Percentiles rank a stretch among this genome's conserved stretches.
These are phyloP conservation scores for Meliscaeva auricollis DNA, from an alignment of 2,888 invertebrate genomes.

Conservation along the genomic window DNA sequence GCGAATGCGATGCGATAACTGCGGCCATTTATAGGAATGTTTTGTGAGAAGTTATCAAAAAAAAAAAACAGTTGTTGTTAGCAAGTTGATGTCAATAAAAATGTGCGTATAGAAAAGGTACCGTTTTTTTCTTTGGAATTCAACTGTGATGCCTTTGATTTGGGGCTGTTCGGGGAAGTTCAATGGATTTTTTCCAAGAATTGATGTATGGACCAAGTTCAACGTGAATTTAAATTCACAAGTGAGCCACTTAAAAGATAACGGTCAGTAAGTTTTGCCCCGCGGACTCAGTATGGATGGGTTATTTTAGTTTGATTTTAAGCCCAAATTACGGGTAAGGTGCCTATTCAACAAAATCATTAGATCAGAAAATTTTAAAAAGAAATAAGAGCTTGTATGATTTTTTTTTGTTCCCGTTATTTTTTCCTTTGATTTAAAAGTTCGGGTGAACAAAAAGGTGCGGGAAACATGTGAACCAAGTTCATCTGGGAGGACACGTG, in stretches of 20 bases:
- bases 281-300: no score
- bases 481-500: no score
- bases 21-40: constrained; percentile 29
- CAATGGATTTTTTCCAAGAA: not conserved
- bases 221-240: not conserved
- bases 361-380: no score
- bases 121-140: constrained; percentile 11
- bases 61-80: no score
- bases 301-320: not conserved
- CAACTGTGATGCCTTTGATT: not conserved
- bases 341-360: no score
- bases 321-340: no score
- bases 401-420: no score
- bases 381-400: no score
- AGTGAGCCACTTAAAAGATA: not conserved
- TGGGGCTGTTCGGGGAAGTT: not conserved
- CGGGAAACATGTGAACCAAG: no score
- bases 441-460: no score
- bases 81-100: constrained; percentile 14
- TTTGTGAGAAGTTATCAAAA: constrained; percentile 27
- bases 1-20: constrained; percentile 32
- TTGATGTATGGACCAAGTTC: not conserved
- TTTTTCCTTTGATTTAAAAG: no score
- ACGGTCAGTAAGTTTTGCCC: not conserved
- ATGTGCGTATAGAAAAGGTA: not conserved